Evolutionary conservation across 1,140 invertebrate genomes (phyloP).

Genomic region (Schlechtendalia chinensis): DNA sequence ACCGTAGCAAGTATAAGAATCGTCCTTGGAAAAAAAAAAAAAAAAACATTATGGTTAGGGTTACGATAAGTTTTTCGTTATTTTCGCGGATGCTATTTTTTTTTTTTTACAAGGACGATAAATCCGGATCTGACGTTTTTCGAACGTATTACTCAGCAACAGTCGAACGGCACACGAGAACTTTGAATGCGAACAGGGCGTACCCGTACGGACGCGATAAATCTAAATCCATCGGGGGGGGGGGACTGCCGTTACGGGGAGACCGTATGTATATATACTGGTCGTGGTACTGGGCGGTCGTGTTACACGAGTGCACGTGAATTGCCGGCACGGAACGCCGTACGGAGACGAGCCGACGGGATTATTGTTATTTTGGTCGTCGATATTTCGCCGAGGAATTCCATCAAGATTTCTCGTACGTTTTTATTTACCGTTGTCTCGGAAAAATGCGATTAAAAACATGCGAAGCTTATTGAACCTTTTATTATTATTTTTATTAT

Average conservation of each 20-base stretch:
- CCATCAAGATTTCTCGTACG: not conserved
- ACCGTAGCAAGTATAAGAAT: too few relatives aligned
- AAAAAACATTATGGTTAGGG: too few relatives aligned
- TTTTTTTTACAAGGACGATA: too few relatives aligned
- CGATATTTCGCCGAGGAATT: not conserved
- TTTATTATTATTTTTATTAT: constrained; percentile 24
- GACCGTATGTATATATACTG: not conserved
- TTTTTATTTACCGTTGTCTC: constrained; percentile 31
- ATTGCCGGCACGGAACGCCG: not conserved
- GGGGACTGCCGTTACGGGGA: not conserved
- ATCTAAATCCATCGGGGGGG: not conserved
- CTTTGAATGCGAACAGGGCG: not conserved
- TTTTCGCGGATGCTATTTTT: too few relatives aligned
- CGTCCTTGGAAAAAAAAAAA: too few relatives aligned
- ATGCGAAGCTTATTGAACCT: constrained; percentile 36
- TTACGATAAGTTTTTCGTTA: too few relatives aligned
- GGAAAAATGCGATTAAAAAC: constrained; percentile 44
- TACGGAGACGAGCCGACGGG: not conserved
- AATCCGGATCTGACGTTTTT: not conserved
- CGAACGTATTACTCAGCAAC: not conserved
- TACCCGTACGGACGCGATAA: not conserved
- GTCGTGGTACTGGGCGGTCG: not conserved
- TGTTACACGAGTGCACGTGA: constrained; percentile 6
- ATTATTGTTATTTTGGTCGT: not conserved
- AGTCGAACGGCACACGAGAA: not conserved